phyloP scores from a whole-genome alignment of 2,888 invertebrate species.

The Salticus scenicus region DNA sequence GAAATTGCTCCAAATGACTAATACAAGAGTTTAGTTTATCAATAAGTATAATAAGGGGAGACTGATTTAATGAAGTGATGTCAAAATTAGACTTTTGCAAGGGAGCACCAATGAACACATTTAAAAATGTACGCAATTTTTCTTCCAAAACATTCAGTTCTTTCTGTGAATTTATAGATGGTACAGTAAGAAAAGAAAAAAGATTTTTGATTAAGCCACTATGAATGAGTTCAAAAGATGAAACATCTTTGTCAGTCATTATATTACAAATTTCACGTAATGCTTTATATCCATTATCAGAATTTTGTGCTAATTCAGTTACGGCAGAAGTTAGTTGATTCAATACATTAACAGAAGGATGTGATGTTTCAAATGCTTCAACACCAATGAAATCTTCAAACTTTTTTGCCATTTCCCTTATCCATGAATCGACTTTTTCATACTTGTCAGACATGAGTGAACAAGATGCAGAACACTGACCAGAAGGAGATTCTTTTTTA shows the following conservation, averaged over 20 bases:
- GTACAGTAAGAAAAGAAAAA: slow-evolving; percentile 86
- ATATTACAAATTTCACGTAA: slow-evolving; percentile 88
- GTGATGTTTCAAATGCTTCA: slow-evolving; percentile 79
- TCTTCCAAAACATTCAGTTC: slow-evolving; percentile 73
- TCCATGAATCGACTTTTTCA: slow-evolving; percentile 94
- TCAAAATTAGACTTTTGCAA: slow-evolving; percentile 19
- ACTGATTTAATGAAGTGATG: slow-evolving; percentile 73
- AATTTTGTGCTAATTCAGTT: slow-evolving; percentile 80
- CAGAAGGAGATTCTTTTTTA: background rate
- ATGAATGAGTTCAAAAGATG: slow-evolving; percentile 98
- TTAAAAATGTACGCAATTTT: slow-evolving; percentile 89
- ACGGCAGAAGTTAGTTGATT: slow-evolving; percentile 87
- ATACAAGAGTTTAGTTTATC: slow-evolving; percentile 95
- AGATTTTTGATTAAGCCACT: slow-evolving; percentile 94
- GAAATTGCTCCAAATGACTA: slow-evolving; percentile 97
- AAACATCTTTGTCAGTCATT: slow-evolving; percentile 94
- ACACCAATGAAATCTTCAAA: slow-evolving; percentile 79
- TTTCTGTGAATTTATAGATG: slow-evolving; percentile 67
- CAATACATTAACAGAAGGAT: slow-evolving; percentile 87
- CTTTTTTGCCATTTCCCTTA: slow-evolving; percentile 84
- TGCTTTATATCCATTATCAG: slow-evolving; percentile 82
- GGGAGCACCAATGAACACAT: slow-evolving; percentile 91
- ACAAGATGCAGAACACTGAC: slow-evolving; percentile 77
- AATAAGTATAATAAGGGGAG: slow-evolving; percentile 87
- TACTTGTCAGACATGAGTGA: slow-evolving; percentile 82